These are phyloP conservation scores for Microctonus brassicae DNA, from an alignment of 2,888 invertebrate genomes.

Conservation along the genomic window DNA sequence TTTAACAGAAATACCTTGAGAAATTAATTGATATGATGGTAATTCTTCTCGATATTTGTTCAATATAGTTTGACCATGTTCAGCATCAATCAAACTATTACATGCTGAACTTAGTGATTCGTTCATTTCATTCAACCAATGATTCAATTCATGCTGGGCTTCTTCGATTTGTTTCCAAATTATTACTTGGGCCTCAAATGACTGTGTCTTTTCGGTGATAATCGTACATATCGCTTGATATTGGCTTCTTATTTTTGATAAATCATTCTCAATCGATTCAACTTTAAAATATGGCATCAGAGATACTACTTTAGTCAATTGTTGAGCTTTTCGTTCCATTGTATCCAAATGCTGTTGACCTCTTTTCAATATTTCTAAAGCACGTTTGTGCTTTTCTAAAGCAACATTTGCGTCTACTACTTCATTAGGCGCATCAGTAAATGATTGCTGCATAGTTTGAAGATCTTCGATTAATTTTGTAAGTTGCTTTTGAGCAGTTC, in stretches of 20 bases:
- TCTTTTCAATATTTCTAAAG: conserved; percentile 81
- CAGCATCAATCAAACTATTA: conserved; percentile 83
- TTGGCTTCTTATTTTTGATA: conserved; percentile 75
- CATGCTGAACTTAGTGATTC: conserved; percentile 82
- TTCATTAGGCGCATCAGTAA: conserved; percentile 80
- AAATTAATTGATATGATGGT: conserved; percentile 81
- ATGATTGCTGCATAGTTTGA: conserved; percentile 75
- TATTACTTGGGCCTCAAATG: conserved; percentile 88
- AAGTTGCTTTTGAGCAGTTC: conserved; percentile 80
- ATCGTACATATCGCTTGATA: conserved; percentile 82
- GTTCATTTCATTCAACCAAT: conserved; percentile 88
- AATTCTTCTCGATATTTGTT: conserved; percentile 89
- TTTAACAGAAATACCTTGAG: conserved; percentile 84
- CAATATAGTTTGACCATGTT: conserved; percentile 83
- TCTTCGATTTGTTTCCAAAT: conserved; percentile 95
- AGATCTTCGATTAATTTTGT: conserved; percentile 80
- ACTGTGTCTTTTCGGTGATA: conserved; percentile 81
- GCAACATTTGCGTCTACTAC: conserved; percentile 79
- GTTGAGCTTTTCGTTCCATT: conserved; percentile 82
- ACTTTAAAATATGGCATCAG: conserved; percentile 77
- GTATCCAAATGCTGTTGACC: conserved; percentile 83
- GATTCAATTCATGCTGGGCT: conserved; percentile 83
- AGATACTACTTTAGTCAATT: conserved; percentile 79
- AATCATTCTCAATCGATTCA: conserved; percentile 72
- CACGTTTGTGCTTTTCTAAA: conserved; percentile 82